Evolutionary conservation across 30 jellyfish, hydroid and myxozoan genomes (phyloP), one percentile per base, ranked within the genome.

Genomic region (Pseudorhiza aurosa): DNA sequence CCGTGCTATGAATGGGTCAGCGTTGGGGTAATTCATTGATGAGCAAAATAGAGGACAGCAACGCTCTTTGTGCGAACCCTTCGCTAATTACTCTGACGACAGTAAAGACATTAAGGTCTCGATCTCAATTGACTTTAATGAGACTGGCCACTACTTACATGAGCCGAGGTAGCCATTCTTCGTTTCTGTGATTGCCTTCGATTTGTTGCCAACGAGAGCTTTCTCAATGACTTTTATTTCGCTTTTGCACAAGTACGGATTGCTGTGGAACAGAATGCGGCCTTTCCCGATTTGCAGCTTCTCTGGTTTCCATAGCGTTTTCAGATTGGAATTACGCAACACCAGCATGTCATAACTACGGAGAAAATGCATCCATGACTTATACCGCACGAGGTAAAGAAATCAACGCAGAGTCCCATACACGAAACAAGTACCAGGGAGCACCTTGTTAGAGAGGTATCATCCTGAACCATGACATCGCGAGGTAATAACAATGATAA

Each of bases 181-280:
- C 19, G 85, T 27, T 39, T 72, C 85, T 0, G 74, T 51, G 36
- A 72, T 63, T 12, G 57, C 32, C 39, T 21, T 30, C 37, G 71
- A 42, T 56, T 47, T 72, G 58, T 50, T 72, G 62, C 74, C 85
- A 8, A 1, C 43, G 36, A 72, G 30, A 42, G 75, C 40, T 28
- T 65, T 72, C 40, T 77, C 93, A 15, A 91, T 51, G 49, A 79
- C 64, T 32, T 45, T 44, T 22, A 91, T 91, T 29, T 83, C 72
- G 21, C 73, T 64, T 4, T 96, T 91, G 53, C 98, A 91, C 70
- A 91, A 65, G 26, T 95, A 72, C 4, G 96, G 89, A 67, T 91
- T 91, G 56, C 72, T 68, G 63, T 91, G 98, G 73, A 80, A 70
- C 47, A 91, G 79, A 53, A 91, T 64, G 24, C 78, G 55, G 51